Conservation (phyloP, 2,797 vertebrate species). For the Lates japonicus region DNA sequence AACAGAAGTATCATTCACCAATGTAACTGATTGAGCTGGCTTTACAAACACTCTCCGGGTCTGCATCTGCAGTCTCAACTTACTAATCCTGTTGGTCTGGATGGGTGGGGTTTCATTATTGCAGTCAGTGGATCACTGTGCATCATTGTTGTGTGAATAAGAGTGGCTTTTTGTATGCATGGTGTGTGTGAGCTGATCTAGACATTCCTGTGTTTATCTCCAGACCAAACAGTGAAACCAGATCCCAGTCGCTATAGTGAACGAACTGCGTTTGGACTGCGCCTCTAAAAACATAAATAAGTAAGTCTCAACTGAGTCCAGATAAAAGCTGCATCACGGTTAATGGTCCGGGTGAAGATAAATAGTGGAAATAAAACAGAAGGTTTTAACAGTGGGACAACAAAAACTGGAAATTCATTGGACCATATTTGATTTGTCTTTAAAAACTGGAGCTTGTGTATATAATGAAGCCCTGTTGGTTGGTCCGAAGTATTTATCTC, state of each 20-base stretch:
- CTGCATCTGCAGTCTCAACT: neutral
- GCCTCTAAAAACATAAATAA: neutral
- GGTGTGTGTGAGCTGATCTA: neutral
- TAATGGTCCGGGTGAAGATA: neutral
- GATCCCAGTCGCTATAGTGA: neutral
- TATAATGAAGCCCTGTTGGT: neutral
- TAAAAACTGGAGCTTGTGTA: neutral
- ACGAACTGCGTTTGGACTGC: neutral
- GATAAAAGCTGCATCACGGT: neutral
- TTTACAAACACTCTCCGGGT: neutral
- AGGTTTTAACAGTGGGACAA: neutral
- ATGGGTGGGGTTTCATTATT: neutral
- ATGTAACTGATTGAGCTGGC: neutral
- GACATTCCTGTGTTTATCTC: neutral
- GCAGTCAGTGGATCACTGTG: neutral
- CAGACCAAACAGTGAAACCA: constrained; percentile 12
- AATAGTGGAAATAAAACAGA: neutral
- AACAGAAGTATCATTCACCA: neutral
- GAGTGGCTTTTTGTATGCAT: neutral
- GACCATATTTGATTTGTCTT: too few relatives aligned
- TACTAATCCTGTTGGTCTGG: constrained; percentile 29
- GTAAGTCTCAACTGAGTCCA: neutral
- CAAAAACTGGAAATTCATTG: neutral
- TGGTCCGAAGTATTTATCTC: neutral
- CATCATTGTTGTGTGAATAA: neutral